Evolutionary conservation across 1,140 invertebrate genomes (phyloP), one percentile per base, ranked within the genome.

Genomic region (Pseudachorutes palmiensis): DNA sequence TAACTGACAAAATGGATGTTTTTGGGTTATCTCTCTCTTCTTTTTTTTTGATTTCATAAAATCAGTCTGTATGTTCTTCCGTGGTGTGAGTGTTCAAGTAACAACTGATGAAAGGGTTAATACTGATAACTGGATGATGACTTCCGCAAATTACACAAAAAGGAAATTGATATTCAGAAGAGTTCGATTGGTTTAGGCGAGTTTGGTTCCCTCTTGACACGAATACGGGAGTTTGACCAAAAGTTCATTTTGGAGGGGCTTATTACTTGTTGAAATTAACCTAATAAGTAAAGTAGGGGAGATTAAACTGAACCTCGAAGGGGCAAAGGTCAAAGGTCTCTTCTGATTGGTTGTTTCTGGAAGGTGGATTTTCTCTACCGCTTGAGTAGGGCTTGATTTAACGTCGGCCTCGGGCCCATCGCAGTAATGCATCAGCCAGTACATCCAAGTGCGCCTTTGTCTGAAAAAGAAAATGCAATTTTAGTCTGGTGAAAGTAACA

Each of bases 401-500:
- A 12, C 66, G 63, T 58, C 90, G 89, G 76, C 91, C 91, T 80
- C 91, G 84, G 74, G 91, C 91, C 91, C 91, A 94, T 78, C 91
- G 86, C 71, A 95, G 81, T 73, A 94, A 83, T 75, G 92, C 92
- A 79, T 95, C 92, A 55, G 92, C 92, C 76, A 95, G 80, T 70
- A 95, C 90, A 81, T 94, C 92, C 80, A 95, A 82, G 79, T 95
- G 92, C 73, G 91, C 90, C 80, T 94, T 94, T 75, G 91, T 94
- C 92, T 95, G 87, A 19, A 72, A 88, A 86, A 75, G 79, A 72
- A 75, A 75, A 67, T 74, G 75, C 71, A 77, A 5, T 29, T 14
- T 12, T 58, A n/a, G 22, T 26, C 36, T 55, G 14, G 5, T 59
- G 32, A 3, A 24, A n/a, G 45, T 62, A 51, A 32, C 26, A 29